phyloP scores from a whole-genome alignment of 2,113 vertebrate genomes.

The Apaloderma vittatum region DNA sequence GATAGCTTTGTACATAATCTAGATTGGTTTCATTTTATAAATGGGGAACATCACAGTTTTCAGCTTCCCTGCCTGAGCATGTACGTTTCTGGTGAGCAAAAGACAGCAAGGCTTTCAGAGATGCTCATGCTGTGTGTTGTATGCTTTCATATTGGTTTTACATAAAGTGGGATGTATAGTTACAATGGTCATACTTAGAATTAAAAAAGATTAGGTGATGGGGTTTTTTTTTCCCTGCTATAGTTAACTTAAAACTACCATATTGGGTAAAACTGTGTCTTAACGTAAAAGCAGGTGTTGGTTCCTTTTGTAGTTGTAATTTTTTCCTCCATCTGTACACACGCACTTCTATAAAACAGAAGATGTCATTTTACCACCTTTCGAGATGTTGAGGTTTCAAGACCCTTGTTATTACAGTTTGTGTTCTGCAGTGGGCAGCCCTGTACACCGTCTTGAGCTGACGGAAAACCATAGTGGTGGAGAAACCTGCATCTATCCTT shows the following conservation, averaged over 20 bases:
- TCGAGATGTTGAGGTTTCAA: not conserved
- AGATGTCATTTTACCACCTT: not conserved
- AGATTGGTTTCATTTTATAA: not conserved
- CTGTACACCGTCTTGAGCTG: not conserved
- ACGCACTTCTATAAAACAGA: not conserved
- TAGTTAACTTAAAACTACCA: not conserved
- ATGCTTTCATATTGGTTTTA: not conserved
- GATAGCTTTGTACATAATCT: not conserved
- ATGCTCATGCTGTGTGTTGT: not conserved
- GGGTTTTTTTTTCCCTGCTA: not conserved
- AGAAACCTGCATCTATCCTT: not conserved
- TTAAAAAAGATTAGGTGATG: not conserved
- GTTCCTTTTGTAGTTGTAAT: not conserved
- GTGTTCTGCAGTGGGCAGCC: not conserved
- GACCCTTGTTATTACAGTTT: not conserved
- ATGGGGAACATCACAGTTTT: fast-evolving
- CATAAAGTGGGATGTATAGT: not conserved
- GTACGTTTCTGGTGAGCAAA: fast-evolving
- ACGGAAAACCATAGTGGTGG: not conserved
- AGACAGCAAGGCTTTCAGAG: not conserved
- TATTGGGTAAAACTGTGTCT: not conserved
- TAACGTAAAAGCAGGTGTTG: not conserved
- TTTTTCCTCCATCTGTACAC: not conserved
- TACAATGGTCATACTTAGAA: not conserved
- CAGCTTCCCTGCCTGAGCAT: not conserved